These are phyloP conservation scores for Myodes glareolus DNA, from an alignment of 2,113 vertebrate genomes.

Conservation along the genomic window DNA sequence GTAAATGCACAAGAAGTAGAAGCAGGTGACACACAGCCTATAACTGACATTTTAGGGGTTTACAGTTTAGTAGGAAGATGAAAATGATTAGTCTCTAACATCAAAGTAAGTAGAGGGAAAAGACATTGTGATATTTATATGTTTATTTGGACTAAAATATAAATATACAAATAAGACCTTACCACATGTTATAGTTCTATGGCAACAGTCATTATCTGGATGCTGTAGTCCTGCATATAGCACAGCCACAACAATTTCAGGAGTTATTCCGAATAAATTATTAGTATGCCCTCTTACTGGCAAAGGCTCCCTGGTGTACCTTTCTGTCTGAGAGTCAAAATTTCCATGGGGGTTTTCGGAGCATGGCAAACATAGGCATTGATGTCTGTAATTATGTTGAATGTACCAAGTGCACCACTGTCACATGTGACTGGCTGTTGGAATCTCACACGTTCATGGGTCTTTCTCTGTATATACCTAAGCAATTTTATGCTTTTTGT, in stretches of 20 bases:
- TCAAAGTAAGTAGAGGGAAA: not conserved
- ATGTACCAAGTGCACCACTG: not conserved
- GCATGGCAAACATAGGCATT: not conserved
- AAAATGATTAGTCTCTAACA: not conserved
- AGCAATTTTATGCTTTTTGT: slow-evolving; percentile 35
- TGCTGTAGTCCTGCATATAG: not conserved
- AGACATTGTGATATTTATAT: not conserved
- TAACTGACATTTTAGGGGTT: not conserved
- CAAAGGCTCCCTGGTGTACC: not conserved
- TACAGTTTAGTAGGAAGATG: not conserved
- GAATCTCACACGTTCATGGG: slow-evolving; percentile 33
- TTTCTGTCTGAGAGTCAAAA: slow-evolving; percentile 26
- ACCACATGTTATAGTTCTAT: not conserved
- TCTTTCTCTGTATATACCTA: not conserved
- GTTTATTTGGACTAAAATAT: not conserved
- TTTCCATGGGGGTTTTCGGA: slow-evolving; percentile 36
- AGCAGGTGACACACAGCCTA: not conserved
- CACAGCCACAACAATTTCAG: not conserved
- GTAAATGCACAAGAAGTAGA: not conserved
- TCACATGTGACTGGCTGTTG: slow-evolving; percentile 10
- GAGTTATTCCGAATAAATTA: not conserved
- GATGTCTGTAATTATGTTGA: slow-evolving; percentile 49
- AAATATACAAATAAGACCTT: not conserved
- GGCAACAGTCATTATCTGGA: not conserved
- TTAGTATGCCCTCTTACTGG: not conserved